A percentile compares a stretch with the other conserved stretches of the same genome.
These are phyloP conservation scores for Panzeria rudis DNA, from an alignment of 2,888 invertebrate genomes.

Conservation along the genomic window DNA sequence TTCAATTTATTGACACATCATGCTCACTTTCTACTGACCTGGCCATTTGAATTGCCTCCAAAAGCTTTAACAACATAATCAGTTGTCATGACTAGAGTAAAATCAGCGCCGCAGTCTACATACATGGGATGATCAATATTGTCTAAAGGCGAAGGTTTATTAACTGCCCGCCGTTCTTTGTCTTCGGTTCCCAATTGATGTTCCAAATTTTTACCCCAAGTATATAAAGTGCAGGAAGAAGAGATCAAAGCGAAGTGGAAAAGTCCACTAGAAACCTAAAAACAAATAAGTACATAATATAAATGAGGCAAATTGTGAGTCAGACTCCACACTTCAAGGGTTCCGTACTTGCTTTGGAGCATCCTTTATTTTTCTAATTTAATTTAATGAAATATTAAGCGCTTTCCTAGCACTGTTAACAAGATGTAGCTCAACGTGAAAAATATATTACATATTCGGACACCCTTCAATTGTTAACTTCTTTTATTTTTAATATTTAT, in stretches of 20 bases:
- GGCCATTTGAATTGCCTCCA: conserved; percentile 83
- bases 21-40: conserved; percentile 72
- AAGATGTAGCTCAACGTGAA: no score
- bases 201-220: conserved; percentile 95
- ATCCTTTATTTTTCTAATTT: no score
- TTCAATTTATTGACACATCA: neutral
- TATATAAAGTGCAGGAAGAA: conserved; percentile 88
- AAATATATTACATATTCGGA: no score
- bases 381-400: no score
- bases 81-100: conserved; percentile 83
- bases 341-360: no score
- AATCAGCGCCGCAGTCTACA: conserved; percentile 83
- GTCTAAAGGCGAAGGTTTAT: conserved; percentile 81
- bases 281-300: neutral
- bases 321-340: no score
- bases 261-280: conserved; percentile 89
- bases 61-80: conserved; percentile 83
- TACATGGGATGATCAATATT: conserved; percentile 81
- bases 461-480: no score
- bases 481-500: no score
- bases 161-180: conserved; percentile 81
- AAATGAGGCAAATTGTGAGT: no score
- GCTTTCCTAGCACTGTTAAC: no score
- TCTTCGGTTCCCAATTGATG: conserved; percentile 90
- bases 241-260: conserved; percentile 92